These are phyloP conservation scores for Bryconaethiops microstoma DNA, from an alignment of 2,797 vertebrate genomes.

Conservation along the genomic window DNA sequence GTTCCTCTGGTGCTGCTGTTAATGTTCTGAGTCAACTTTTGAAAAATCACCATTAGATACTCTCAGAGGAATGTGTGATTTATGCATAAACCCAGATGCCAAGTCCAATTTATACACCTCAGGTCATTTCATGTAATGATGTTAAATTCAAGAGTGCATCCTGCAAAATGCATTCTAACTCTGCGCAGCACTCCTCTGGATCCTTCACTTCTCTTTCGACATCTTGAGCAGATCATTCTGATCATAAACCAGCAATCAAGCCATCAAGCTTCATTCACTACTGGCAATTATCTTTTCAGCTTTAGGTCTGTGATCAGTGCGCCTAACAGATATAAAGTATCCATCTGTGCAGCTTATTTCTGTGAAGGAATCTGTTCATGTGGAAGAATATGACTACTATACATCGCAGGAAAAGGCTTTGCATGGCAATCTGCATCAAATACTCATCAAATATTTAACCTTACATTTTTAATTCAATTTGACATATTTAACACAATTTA, in stretches of 20 bases:
- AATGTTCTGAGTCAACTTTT: background rate
- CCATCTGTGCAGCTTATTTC: background rate
- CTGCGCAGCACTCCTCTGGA: background rate
- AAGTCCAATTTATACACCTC: background rate
- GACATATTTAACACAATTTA: no score
- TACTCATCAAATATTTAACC: no score
- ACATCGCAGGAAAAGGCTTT: background rate
- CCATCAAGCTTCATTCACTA: background rate
- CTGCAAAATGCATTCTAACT: background rate
- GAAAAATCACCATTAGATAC: background rate
- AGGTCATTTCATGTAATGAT: background rate
- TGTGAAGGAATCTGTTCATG: background rate
- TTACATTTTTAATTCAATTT: no score
- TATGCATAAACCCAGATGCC: background rate
- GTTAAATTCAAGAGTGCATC: background rate
- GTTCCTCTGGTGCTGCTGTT: background rate
- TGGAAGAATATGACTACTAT: background rate
- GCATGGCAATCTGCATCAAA: background rate
- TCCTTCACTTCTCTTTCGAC: background rate
- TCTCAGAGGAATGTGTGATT: background rate
- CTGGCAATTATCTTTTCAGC: background rate
- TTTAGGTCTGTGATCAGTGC: background rate
- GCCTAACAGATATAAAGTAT: background rate
- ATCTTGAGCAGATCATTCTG: background rate
- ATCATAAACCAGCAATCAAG: slow-evolving; percentile 8